Base-by-base conservation (phyloP, 2,888 invertebrate genomes). In the Acronicta psi region DNA sequence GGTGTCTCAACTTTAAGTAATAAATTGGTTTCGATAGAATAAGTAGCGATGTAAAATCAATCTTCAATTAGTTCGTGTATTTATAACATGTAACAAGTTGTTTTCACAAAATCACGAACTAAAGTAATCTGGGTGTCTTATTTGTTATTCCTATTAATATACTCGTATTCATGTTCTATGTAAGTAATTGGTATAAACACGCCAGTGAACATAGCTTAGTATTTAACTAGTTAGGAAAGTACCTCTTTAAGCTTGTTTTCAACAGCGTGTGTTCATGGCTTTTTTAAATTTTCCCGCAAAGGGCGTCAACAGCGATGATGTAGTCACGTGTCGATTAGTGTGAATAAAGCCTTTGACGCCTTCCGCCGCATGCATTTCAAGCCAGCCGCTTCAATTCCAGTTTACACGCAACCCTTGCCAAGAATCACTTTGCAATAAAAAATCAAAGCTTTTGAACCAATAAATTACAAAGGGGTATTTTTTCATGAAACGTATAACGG, bases 281-380 rank as follows among this genome's bases (percentile, higher is more conserved):
- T 69, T 75, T 73, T 58, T 44, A 50, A 68, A 60, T 57, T 45
- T n/a, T 62, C 51, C 65, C 57, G 64, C 63, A 64, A 69, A 61
- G 73, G 69, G 75, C 71, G 70, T 63, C 69, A 47, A 49, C 59
- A 65, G 65, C 77, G 73, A 78, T 81, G 85, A 79, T 83, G 84
- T 83, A 84, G 84, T 85, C 81, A 88, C 87, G 87, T 86, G 88
- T 88, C 88, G 87, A 84, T 87, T 87, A 84, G 81, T 86, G 84
- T 82, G 88, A 86, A 89, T 89, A 89, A 90, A 91, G 87, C 88
- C 90, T 92, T 92, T 92, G 92, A 91, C 85, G 89, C 88, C 87
- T 88, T 92, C 89, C 82, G 81, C 88, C 81, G 86, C 85, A 77
- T 85, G 86, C 85, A 86, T 88, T 88, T 84, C 83, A 78, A 84